Base-by-base conservation (phyloP, 2,113 vertebrate genomes). In the Triplophysa rosa region DNA sequence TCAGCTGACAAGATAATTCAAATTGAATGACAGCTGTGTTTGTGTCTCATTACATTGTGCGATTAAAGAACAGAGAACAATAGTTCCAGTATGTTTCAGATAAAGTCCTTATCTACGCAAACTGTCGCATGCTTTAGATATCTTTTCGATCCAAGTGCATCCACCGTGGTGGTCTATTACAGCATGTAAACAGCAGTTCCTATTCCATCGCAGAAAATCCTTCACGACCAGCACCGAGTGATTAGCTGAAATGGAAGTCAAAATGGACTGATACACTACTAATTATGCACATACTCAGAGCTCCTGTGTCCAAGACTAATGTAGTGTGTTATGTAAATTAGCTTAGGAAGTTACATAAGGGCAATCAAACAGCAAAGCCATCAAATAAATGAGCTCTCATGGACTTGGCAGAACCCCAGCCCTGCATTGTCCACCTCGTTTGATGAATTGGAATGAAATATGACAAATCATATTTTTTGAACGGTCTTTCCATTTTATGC, bases 201-300 rank as follows among this genome's bases (percentile, higher is more conserved):
- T 19, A 6, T 23, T 11, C 67, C 29, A n/a, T 56, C 45, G 37
- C 11, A 14, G 23, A 59, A 61, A 54, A 26, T 17, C 16, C 42
- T n/a, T 68, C 24, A 70, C 24, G 21, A 54, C 47, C 21, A 63
- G 24, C 70, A 26, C 4, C 42, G n/a, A 80, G 61, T 73, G 67
- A 63, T 79, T 80, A 73, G 68, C 68, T 73, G 52, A 65, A 66
- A 64, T 47, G 42, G 33, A 67, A 58, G 49, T 49, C 37, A 33
- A 61, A 80, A 74, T 42, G 83, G 82, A 87, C 87, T 85, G 84
- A 85, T 89, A 62, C 45, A 84, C 83, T 80, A 69, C 87, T 89
- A 92, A 92, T 91, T 89, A 89, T 87, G 77, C 79, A 83, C 83
- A 86, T 87, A 87, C 77, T 80, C 79, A 58, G 80, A 87, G 87